Percentiles rank a stretch among this genome's conserved stretches.
These are phyloP conservation scores for Enteromius thamalakanensis DNA, from an alignment of 2,797 vertebrate species.

Conservation along the genomic window DNA sequence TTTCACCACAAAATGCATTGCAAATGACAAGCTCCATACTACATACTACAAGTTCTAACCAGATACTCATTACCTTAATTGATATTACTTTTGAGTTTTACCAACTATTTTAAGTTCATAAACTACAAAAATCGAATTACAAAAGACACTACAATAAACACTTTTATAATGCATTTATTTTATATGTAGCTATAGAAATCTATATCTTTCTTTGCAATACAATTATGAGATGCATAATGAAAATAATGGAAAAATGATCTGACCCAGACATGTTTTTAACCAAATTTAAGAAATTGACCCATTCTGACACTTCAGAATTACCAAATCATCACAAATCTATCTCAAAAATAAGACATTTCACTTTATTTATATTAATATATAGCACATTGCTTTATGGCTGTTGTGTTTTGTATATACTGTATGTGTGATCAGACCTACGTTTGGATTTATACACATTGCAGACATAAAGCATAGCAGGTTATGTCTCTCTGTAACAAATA, in stretches of 20 bases:
- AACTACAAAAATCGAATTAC: background rate
- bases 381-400: conserved; percentile 74
- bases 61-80: background rate
- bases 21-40: background rate
- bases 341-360: conserved; percentile 83
- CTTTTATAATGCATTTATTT: background rate
- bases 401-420: conserved; percentile 64
- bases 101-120: background rate
- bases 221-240: background rate
- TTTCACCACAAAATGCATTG: background rate
- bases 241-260: background rate
- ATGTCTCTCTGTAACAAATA: conserved; percentile 68
- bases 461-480: conserved; percentile 62
- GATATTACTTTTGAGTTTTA: background rate
- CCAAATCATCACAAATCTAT: conserved; percentile 65
- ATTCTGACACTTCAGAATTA: conserved; percentile 19
- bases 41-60: background rate
- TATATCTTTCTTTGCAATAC: background rate
- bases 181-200: background rate
- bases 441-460: conserved; percentile 70
- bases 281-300: background rate
- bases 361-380: conserved; percentile 78
- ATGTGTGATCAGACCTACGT: conserved; percentile 61
- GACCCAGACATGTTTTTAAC: background rate
- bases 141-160: background rate